Evolutionary conservation across 2,888 invertebrate genomes (phyloP).

Genomic region (Busseola fusca): DNA sequence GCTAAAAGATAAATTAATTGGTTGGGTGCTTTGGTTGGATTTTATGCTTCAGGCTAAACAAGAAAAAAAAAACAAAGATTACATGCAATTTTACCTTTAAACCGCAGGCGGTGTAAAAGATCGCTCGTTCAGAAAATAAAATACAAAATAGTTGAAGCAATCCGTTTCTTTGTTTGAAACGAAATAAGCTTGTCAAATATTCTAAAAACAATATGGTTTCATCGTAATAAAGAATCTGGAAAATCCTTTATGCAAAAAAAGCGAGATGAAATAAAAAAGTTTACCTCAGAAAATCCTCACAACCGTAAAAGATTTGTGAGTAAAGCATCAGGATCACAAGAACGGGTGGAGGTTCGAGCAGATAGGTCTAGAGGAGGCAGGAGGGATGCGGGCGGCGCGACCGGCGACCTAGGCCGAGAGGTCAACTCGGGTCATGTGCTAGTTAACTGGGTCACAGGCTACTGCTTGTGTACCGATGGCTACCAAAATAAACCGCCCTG

Average conservation of each 20-base stretch:
- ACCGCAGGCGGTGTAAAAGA: slow-evolving; percentile 2
- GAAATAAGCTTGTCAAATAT: neutral
- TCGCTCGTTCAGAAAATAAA: slow-evolving; percentile 1
- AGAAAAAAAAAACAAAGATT: slow-evolving; percentile 6
- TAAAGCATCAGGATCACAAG: slow-evolving; percentile 64
- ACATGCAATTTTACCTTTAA: slow-evolving; percentile 8
- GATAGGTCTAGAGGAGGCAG: slow-evolving; percentile 61
- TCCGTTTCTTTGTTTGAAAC: neutral
- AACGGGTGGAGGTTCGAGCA: slow-evolving; percentile 62
- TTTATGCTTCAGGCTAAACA: slow-evolving; percentile 11
- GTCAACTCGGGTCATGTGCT: slow-evolving; percentile 80
- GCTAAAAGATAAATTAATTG: slow-evolving; percentile 10
- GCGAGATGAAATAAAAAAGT: slow-evolving; percentile 25
- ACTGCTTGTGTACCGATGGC: slow-evolving; percentile 72
- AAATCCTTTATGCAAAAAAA: slow-evolving; percentile 32
- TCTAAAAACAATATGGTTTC: slow-evolving; percentile 6
- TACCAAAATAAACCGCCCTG: slow-evolving; percentile 80
- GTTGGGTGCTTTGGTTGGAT: neutral
- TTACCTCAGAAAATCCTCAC: slow-evolving; percentile 24
- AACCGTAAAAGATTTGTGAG: slow-evolving; percentile 32
- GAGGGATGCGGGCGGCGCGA: slow-evolving; percentile 66
- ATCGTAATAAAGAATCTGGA: neutral
- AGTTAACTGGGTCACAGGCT: slow-evolving; percentile 84
- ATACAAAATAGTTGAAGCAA: slow-evolving; percentile 2
- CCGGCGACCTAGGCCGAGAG: slow-evolving; percentile 82